phyloP scores from a whole-genome alignment of 2,888 invertebrate species.

The Scaptomyza cyrtandrae region DNA sequence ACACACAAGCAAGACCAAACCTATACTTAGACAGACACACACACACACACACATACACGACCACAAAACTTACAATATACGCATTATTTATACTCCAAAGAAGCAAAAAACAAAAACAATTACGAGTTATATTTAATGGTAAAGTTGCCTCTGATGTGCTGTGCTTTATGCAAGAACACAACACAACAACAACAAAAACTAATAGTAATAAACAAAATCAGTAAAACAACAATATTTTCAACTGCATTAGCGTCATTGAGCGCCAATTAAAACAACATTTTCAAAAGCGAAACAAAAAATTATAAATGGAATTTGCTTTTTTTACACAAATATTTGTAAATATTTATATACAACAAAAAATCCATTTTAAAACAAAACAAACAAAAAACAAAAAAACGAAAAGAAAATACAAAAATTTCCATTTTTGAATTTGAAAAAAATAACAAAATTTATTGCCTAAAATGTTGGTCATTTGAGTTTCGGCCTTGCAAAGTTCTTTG shows the following conservation, averaged over 20 bases:
- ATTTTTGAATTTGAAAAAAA: conserved; percentile 44
- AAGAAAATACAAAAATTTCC: conserved; percentile 28
- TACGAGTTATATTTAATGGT: conserved; percentile 67
- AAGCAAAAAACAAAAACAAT: conserved; percentile 63
- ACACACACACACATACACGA: conserved; percentile 42
- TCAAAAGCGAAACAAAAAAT: conserved; percentile 39
- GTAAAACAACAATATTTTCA: conserved; percentile 37
- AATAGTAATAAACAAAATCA: conserved; percentile 45
- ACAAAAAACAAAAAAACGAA: conserved; percentile 14
- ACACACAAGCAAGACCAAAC: conserved; percentile 33
- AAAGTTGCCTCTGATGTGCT: conserved; percentile 71
- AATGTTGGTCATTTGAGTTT: conserved; percentile 56
- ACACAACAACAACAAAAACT: conserved; percentile 47
- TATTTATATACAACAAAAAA: conserved; percentile 61
- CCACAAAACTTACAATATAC: conserved; percentile 49
- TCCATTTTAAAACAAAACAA: conserved; percentile 32
- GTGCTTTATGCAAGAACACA: conserved; percentile 60
- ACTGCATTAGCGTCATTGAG: conserved; percentile 49
- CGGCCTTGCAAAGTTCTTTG: conserved; percentile 43
- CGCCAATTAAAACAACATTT: conserved; percentile 26
- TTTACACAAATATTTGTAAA: conserved; percentile 71
- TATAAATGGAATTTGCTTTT: conserved; percentile 64
- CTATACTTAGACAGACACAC: conserved; percentile 37
- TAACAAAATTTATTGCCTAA: conserved; percentile 28
- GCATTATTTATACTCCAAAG: conserved; percentile 81